Percentiles rank a stretch among this genome's conserved stretches.
These are phyloP conservation scores for Serripes groenlandicus DNA, from an alignment of 2,888 invertebrate species.

Conservation along the genomic window DNA sequence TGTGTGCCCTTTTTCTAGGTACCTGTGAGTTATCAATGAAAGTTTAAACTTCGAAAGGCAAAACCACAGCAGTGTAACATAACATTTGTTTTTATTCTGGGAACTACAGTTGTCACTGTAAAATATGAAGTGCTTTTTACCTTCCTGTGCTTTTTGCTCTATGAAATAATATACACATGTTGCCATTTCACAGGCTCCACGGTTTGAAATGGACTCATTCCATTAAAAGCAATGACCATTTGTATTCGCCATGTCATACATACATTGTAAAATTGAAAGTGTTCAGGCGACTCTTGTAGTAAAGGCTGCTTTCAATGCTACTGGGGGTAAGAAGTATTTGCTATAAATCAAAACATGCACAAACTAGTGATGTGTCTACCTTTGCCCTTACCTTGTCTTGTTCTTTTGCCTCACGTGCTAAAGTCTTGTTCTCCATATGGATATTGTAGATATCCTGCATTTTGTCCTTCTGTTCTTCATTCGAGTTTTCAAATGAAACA, in stretches of 20 bases:
- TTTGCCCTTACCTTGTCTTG: too few species aligned
- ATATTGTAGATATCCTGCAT: conserved; percentile 27
- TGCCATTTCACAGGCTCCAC: conserved; percentile 47
- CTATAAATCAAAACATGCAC: conserved; percentile 50
- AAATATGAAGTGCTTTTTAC: conserved; percentile 38
- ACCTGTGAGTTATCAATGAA: conserved; percentile 30
- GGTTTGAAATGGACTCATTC: conserved; percentile 39
- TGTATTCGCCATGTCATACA: conserved; percentile 36
- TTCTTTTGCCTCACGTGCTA: conserved; percentile 32
- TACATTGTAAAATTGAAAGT: conserved; percentile 42
- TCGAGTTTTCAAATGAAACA: conserved; percentile 17
- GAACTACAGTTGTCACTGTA: conserved; percentile 46
- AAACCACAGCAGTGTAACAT: conserved; percentile 48
- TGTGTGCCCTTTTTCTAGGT: conserved; percentile 40
- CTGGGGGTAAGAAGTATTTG: conserved; percentile 45
- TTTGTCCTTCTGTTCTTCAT: too few species aligned
- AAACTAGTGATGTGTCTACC: not conserved
- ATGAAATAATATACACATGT: conserved; percentile 52
- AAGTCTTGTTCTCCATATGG: conserved; percentile 38
- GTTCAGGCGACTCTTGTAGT: conserved; percentile 38
- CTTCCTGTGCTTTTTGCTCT: conserved; percentile 2
- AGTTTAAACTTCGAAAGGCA: conserved; percentile 30
- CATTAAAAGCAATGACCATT: conserved; percentile 40
- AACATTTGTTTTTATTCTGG: conserved; percentile 46
- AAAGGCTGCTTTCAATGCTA: conserved; percentile 36